Evolutionary conservation across 2,797 vertebrate species (phyloP).

Genomic region (Poecilia wingei): DNA sequence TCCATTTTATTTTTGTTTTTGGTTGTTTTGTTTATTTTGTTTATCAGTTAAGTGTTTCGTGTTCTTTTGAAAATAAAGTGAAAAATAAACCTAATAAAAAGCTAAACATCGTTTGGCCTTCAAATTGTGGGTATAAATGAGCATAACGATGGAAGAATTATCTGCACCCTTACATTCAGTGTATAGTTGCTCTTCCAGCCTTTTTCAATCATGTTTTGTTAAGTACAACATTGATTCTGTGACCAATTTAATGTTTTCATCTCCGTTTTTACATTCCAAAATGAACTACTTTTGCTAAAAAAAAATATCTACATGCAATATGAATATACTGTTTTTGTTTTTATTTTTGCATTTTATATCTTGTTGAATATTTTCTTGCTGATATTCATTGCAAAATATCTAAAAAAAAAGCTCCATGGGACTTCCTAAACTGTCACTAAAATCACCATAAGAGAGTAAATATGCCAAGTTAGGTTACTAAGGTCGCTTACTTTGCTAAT

Average conservation of each 20-base stretch:
- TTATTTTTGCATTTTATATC: background rate
- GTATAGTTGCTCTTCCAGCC: background rate
- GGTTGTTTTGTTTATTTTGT: no score
- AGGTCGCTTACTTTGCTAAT: constrained; percentile 47
- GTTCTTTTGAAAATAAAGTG: no score
- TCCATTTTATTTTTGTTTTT: no score
- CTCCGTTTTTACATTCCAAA: background rate
- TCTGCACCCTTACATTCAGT: background rate
- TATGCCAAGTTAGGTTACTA: constrained; percentile 32
- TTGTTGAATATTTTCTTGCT: background rate
- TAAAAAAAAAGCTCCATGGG: background rate
- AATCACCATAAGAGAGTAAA: constrained; percentile 33
- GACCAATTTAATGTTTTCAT: background rate
- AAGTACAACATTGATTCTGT: background rate
- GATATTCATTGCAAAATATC: background rate
- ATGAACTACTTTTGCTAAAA: background rate
- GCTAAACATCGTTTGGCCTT: background rate
- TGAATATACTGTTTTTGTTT: background rate
- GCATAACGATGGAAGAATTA: background rate
- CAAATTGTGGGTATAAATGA: background rate
- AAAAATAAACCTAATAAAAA: background rate
- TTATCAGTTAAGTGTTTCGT: no score
- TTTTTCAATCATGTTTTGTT: background rate
- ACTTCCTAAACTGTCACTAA: constrained; percentile 8
- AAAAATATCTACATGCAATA: background rate